Conservation (phyloP, 2,797 vertebrate species). For the Lemur catta region DNA sequence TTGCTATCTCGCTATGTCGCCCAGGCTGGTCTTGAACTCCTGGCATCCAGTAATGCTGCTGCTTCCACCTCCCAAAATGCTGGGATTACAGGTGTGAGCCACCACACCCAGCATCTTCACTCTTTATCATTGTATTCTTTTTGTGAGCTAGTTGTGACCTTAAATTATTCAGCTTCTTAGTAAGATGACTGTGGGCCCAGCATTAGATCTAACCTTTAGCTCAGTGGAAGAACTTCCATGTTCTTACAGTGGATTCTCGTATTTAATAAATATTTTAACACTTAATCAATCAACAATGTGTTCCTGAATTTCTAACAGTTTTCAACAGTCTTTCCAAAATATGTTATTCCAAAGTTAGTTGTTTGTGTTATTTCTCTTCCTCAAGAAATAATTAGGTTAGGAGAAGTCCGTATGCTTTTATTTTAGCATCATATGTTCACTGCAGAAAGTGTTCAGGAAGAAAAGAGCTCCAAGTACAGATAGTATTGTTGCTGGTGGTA, state of each 20-base stretch:
- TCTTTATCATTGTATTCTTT: background rate
- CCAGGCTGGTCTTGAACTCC: background rate
- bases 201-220: background rate
- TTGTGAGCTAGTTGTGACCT: background rate
- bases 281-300: constrained; percentile 74
- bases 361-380: constrained; percentile 63
- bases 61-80: background rate
- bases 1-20: background rate
- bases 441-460: constrained; percentile 25
- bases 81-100: background rate
- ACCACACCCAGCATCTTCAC: background rate
- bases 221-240: constrained; percentile 29
- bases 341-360: constrained; percentile 68
- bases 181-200: background rate
- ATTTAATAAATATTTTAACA: constrained; percentile 78
- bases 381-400: constrained; percentile 69
- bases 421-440: constrained; percentile 66
- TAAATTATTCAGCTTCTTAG: background rate
- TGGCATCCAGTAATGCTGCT: background rate
- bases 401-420: constrained; percentile 59
- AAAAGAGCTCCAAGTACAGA: background rate
- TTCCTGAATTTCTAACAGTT: constrained; percentile 63
- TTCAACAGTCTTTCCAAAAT: constrained; percentile 72
- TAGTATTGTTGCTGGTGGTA: background rate
- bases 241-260: constrained; percentile 34